Conservation (phyloP, 37 sponge, comb jelly and placozoan genomes). For the Geodia barretti region DNA sequence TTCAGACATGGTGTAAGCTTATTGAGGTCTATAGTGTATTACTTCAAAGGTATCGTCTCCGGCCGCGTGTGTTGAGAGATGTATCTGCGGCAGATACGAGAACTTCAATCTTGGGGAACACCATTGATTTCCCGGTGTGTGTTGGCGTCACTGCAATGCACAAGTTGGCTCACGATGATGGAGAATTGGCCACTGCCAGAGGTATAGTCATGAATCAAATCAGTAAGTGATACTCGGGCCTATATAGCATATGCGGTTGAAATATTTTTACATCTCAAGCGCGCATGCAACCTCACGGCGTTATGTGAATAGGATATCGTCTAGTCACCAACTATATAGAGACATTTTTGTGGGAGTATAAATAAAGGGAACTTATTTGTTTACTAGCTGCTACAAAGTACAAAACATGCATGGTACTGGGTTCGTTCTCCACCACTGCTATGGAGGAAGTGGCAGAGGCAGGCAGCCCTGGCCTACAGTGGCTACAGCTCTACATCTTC, state of each 20-base stretch:
- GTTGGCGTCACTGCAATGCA: constrained; percentile 78
- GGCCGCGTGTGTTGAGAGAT: constrained; percentile 56
- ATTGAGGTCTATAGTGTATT: too few relatives aligned
- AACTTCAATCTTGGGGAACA: constrained; percentile 42
- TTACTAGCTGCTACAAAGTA: constrained; percentile 28
- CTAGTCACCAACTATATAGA: too few relatives aligned
- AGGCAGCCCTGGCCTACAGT: constrained; percentile 36
- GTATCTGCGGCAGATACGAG: constrained; percentile 19
- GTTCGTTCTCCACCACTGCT: constrained; percentile 55
- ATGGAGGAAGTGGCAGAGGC: constrained; percentile 74
- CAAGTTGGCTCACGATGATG: constrained; percentile 66
- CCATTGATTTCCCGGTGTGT: constrained; percentile 56
- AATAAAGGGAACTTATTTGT: too few relatives aligned
- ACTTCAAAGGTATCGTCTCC: constrained; percentile 30
- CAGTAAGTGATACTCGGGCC: too few relatives aligned
- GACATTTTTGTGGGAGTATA: too few relatives aligned
- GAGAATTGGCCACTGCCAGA: constrained; percentile 70
- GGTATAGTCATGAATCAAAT: too few relatives aligned
- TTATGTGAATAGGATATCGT: too few relatives aligned
- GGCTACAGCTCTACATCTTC: constrained; percentile 85
- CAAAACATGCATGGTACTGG: constrained; percentile 74
- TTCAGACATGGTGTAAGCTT: not conserved
- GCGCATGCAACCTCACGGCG: too few relatives aligned
- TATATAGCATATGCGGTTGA: too few relatives aligned
- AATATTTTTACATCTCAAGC: too few relatives aligned